These are phyloP conservation scores for Willisornis vidua DNA, from an alignment of 2,113 vertebrate species.

Conservation along the genomic window DNA sequence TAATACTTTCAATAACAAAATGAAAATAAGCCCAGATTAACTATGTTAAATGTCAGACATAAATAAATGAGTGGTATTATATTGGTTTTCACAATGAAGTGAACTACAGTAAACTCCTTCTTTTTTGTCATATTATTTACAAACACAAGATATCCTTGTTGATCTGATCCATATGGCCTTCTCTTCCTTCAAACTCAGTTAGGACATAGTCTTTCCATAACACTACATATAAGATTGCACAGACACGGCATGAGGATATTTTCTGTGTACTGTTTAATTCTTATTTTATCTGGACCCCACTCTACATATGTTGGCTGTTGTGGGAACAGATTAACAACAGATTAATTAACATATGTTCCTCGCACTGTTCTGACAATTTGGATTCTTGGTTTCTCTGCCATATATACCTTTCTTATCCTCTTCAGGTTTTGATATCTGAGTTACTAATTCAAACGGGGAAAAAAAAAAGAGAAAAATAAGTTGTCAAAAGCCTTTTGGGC, in stretches of 20 bases:
- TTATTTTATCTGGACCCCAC: neutral
- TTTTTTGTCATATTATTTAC: neutral
- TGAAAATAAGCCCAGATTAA: neutral
- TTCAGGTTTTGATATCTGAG: neutral
- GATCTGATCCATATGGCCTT: neutral
- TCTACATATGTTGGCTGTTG: neutral
- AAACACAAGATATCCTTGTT: neutral
- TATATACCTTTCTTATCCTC: neutral
- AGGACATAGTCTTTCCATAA: neutral
- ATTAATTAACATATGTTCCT: neutral
- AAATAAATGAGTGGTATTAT: neutral
- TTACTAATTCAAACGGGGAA: neutral
- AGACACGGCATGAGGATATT: neutral
- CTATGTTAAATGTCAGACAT: neutral
- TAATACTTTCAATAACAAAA: neutral
- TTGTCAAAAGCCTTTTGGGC: neutral
- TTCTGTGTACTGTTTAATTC: neutral
- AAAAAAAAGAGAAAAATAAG: neutral
- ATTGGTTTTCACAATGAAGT: neutral
- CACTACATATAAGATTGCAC: neutral
- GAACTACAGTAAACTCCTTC: neutral
- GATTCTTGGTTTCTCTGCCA: neutral
- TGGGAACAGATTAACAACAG: neutral
- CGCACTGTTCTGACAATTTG: neutral
- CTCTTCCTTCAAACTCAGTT: neutral